Base-by-base conservation (phyloP, 2,888 invertebrate species). In the Mythimna ferrago region DNA sequence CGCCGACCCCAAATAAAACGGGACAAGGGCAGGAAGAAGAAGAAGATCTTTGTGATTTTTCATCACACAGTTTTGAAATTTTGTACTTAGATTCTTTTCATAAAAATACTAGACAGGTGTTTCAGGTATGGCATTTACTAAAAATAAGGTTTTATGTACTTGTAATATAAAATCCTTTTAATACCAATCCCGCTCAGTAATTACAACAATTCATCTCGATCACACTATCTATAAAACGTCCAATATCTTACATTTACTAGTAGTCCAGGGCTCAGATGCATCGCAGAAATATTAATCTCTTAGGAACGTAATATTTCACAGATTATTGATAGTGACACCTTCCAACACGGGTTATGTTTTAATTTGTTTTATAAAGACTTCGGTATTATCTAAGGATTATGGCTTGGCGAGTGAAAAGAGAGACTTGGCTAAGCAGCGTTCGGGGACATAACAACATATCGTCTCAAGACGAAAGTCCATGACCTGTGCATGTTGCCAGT, bases 281-380 rank as follows among this genome's bases (percentile, higher is more conserved):
- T 38, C 9, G 7, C 51, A 69, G 32, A 60, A 67, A 63, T 66
- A 68, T 57, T 85, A 85, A 85, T 85, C 84, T 83, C 86, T 70
- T 67, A 69, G 32, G 32, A 48, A 10, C 9, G 74, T 51, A 84
- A 84, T 84, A 85, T 84, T 77, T 84, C 84, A 84, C 21, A 57
- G 54, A 60, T 70, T 76, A 84, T 83, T 73, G 78, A 73, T 60
- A 57, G 21, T 51, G 84, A 76, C 84, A 85, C 66, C 56, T 71
- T 71, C 64, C 68, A 41, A 64, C 71, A 66, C 69, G 63, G 26
- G 68, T 76, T 66, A 54, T 4, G 32, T 41, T 78, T 76, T 76
- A 74, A 85, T 84, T 84, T 81, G 56, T 41, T 77, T 71, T n/a
- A 53, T 64, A 73, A 9, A 19, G 6, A 54, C 19, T 19, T 14